Base-by-base conservation (phyloP, 2,113 vertebrate species). In the Barbus barbus region DNA sequence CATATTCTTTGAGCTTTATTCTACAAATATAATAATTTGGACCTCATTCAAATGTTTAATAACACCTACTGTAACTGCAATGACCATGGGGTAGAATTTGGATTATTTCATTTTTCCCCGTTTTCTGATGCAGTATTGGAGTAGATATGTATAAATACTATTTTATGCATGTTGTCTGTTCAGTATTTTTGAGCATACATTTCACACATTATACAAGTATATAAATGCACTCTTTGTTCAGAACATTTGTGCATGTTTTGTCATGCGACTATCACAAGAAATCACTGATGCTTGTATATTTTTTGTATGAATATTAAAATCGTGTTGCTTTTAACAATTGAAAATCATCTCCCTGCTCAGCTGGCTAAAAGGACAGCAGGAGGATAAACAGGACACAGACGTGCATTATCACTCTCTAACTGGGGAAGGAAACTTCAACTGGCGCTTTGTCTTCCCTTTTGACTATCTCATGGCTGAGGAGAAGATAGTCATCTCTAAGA, bases 281-380 rank as follows among this genome's bases (percentile, higher is more conserved):
- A 46, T 12, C 9, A 46, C 44, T 46, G 41, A 33, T 22, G 11
- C n/a, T n/a, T n/a, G n/a, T n/a, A n/a, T 53, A 24, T 8, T 16
- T 20, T 51, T 67, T 67, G 41, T 16, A 73, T 26, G 24, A 73
- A 44, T 44, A 26, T 46, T 24, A 18, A 46, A 46, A 46, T n/a
- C 8, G 5, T 20, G 13, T n/a, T 24, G 11, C 72, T 26, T 74
- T 5, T 71, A 63, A 48, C 4, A 18, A 33, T 12, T 80, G 8
- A 51, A 73, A 61, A 51, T 86, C 36, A 22, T 67, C n/a, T 82
- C 88, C 33, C 9, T 78, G 18, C 5, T 12, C 91, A 99, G 98
- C 91, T 99, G 98, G 98, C 93, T 99, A 87, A 99, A 99, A 90
- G 98, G 98, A 2, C 98, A 99, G 87, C 96, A 99, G 87, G 98